phyloP scores from a whole-genome alignment of 2,888 invertebrate genomes.

The Zhuqinia jingwanae region DNA sequence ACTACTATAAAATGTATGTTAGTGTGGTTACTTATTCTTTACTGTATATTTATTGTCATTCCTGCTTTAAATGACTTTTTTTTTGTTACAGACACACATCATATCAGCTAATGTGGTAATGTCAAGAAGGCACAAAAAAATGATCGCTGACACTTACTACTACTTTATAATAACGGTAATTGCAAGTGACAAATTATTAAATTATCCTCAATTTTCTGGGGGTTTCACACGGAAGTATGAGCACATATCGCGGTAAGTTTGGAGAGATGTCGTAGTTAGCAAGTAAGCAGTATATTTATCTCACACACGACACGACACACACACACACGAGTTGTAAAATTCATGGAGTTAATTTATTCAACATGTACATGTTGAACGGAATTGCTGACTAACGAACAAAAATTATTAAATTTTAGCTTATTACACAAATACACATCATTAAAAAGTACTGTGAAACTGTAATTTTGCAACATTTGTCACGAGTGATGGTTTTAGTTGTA shows the following conservation, averaged over 20 bases:
- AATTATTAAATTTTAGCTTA: neutral
- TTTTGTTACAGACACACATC: neutral
- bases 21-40: neutral
- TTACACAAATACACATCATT: neutral
- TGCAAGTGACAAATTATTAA: slow-evolving; percentile 10
- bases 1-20: neutral
- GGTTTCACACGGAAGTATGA: slow-evolving; percentile 50
- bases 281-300: no score
- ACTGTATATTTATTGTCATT: neutral
- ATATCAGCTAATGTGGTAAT: neutral
- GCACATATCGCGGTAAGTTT: no score
- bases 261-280: no score
- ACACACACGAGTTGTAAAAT: neutral
- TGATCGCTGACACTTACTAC: neutral
- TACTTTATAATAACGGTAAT: slow-evolving; percentile 3
- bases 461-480: slow-evolving; percentile 11
- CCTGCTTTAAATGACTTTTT: neutral
- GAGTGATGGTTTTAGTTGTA: neutral
- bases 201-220: neutral
- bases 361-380: neutral
- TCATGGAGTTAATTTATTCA: slow-evolving; percentile 20
- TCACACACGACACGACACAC: neutral
- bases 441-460: no score
- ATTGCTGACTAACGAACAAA: neutral
- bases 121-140: slow-evolving; percentile 7